Percentiles rank a stretch among this genome's conserved stretches.
Evolutionary conservation across 1,140 invertebrate species (phyloP).

Genomic region (Sesamia nonagrioides): DNA sequence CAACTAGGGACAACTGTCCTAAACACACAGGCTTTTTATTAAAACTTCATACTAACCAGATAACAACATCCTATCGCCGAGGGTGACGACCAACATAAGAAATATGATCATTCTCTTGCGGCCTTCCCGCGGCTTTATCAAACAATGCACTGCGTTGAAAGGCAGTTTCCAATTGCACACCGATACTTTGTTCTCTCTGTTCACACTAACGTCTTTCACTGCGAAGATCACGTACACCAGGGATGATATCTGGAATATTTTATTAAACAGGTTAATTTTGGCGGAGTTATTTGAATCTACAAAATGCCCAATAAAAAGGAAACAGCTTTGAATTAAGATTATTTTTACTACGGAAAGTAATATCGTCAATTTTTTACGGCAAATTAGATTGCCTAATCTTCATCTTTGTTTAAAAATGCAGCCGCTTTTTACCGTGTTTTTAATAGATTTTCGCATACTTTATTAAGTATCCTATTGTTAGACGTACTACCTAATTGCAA

Average conservation of each 20-base stretch:
- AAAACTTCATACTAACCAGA: conserved; percentile 65
- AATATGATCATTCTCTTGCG: conserved; percentile 76
- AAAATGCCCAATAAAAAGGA: background rate
- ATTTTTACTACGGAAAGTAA: no score
- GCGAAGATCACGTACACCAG: conserved; percentile 73
- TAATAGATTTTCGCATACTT: no score
- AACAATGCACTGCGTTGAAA: conserved; percentile 77
- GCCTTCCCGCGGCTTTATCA: conserved; percentile 74
- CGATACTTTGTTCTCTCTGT: conserved; percentile 76
- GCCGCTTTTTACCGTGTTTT: no score
- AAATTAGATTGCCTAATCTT: no score
- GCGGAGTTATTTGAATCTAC: no score
- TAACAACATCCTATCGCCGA: conserved; percentile 78
- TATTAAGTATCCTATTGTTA: no score
- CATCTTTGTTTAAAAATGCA: no score
- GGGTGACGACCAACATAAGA: conserved; percentile 78
- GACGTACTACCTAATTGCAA: background rate
- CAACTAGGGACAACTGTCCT: background rate
- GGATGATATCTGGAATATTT: conserved; percentile 73
- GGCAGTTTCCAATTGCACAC: conserved; percentile 78
- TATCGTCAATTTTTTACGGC: no score
- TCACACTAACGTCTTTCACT: conserved; percentile 78
- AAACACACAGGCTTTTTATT: background rate
- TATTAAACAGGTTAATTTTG: conserved; percentile 24
- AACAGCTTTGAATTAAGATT: no score